Base-by-base conservation (phyloP, 1,140 invertebrate species). In the Mamestra configurata region DNA sequence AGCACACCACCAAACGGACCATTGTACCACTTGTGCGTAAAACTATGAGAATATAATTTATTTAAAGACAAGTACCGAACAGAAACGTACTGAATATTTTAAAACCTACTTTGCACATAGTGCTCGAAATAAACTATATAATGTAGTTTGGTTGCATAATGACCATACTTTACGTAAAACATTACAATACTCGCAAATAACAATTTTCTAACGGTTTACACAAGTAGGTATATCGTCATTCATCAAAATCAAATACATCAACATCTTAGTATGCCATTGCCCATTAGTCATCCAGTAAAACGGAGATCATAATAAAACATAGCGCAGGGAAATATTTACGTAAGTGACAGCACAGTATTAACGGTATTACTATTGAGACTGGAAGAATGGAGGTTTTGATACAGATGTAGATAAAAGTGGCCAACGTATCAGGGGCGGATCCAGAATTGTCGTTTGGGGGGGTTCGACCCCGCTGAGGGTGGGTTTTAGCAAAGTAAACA, bases 271-370 rank as follows among this genome's bases (percentile, higher is more conserved):
- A 51, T 51, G 68, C 51, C 18, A 22, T n/a, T n/a, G n/a, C n/a
- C n/a, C n/a, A n/a, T 43, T 57, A 18, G 71, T 73, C 51, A 22
- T 73, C 71, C 71, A 73, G 57, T 73, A 51, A 73, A 57, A 57
- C 51, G 31, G 71, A 73, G 71, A 57, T 73, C 71, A 73, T 10
- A 53, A 37, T 57, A 24, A 40, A 6, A 73, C 40, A n/a, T n/a
- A 70, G 66, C 43, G 31, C 18, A 22, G 27, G 27, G 1, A 31
- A 31, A 31, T 31, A 31, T n/a, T 13, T 22, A 57, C 31, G 15
- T 8, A 18, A n/a, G 15, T 35, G 22, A 55, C 20, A 24, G 22
- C 8, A 71, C 31, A 61, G 15, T 35, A 18, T 51, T 46, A 27
- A 2, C 11, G 37, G 37, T 68, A 51, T 27, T 53, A 31, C 46